These are phyloP conservation scores for Nasonovia ribisnigri DNA, from an alignment of 2,888 invertebrate genomes.

Conservation along the genomic window DNA sequence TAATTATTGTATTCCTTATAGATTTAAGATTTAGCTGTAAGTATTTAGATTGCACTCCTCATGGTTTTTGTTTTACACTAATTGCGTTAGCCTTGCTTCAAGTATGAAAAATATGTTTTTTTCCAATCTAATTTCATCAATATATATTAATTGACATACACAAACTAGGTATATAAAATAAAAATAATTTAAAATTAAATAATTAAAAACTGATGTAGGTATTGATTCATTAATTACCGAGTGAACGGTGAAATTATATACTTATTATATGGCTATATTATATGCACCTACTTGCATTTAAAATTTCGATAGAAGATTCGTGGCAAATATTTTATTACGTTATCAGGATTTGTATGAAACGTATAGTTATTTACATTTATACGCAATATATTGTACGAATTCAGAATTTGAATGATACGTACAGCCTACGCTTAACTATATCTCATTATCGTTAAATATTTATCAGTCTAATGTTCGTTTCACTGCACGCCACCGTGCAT, in stretches of 20 bases:
- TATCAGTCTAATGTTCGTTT: too few species aligned
- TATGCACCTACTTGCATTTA: neutral
- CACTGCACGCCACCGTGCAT: too few species aligned
- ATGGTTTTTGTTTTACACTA: neutral
- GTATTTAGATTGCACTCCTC: neutral
- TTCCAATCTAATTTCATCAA: neutral
- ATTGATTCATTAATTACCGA: neutral
- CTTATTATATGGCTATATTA: too few species aligned
- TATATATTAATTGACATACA: neutral
- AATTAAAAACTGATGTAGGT: neutral
- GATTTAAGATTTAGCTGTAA: neutral
- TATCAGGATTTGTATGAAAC: neutral
- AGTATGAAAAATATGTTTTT: neutral
- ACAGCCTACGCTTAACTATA: too few species aligned
- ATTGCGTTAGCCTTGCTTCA: neutral
- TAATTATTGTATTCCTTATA: neutral
- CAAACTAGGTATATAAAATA: neutral
- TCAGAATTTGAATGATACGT: too few species aligned
- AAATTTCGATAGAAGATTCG: neutral
- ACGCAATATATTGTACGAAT: too few species aligned
- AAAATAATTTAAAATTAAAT: too few species aligned
- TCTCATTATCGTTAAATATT: too few species aligned
- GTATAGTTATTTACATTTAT: neutral
- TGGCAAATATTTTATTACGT: neutral
- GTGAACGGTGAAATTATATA: neutral